Evolutionary conservation across 2,113 vertebrate species (phyloP).

Genomic region (Aspidoscelis tigris): DNA sequence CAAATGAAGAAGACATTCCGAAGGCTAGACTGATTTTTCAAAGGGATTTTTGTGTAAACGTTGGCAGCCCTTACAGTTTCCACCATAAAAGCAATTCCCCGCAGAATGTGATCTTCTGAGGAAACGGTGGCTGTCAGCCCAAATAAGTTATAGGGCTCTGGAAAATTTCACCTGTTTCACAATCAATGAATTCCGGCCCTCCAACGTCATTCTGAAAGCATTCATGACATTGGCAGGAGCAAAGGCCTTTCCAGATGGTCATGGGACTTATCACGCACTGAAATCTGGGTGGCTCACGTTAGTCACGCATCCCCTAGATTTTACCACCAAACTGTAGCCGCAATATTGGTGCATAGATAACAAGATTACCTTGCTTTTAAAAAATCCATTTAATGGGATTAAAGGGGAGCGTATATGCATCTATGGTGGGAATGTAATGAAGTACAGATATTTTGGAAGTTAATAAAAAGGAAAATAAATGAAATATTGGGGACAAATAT

Average conservation of each 20-base stretch:
- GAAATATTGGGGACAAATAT: no score
- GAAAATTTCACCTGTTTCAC: background rate
- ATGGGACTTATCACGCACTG: background rate
- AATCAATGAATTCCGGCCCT: no score
- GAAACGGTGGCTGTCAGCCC: constrained; percentile 2
- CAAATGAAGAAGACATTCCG: background rate
- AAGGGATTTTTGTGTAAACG: background rate
- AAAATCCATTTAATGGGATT: no score
- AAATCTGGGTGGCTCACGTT: background rate
- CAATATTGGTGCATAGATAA: background rate
- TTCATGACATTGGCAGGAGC: background rate
- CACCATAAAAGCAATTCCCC: background rate
- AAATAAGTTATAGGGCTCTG: background rate
- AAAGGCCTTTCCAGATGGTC: no score
- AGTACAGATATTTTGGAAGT: no score
- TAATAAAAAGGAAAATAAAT: no score
- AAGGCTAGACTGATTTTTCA: background rate
- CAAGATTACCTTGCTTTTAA: no score
- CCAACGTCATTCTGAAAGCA: background rate
- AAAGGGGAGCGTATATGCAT: no score
- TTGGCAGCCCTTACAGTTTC: background rate
- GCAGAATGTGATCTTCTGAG: background rate
- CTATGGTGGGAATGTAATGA: no score
- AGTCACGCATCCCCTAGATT: background rate
- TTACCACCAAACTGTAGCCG: background rate